These are phyloP conservation scores for Hoplias malabaricus DNA, from an alignment of 2,113 vertebrate species.

Conservation along the genomic window DNA sequence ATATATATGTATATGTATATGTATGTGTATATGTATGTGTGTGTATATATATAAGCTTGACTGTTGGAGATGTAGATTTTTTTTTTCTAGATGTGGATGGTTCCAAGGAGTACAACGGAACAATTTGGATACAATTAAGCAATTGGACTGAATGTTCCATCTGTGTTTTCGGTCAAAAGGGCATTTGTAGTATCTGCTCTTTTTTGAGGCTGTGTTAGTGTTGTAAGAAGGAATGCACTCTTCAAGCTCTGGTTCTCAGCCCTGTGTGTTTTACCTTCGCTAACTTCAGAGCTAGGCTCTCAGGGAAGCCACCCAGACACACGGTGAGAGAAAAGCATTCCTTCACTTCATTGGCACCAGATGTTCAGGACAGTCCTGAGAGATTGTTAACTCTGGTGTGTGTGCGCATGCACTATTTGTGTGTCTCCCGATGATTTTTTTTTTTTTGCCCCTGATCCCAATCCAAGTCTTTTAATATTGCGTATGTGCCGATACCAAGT, in stretches of 20 bases:
- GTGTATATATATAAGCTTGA: too few relatives aligned
- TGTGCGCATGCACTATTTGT: too few relatives aligned
- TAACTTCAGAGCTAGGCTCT: slow-evolving; percentile 13
- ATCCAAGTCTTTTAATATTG: too few relatives aligned
- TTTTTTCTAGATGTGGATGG: background rate
- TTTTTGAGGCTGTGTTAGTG: background rate
- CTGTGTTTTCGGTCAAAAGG: background rate
- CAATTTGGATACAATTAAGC: background rate
- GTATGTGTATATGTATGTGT: too few relatives aligned
- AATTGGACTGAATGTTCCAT: background rate
- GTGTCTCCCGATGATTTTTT: too few relatives aligned
- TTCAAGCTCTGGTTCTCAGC: background rate
- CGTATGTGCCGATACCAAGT: too few relatives aligned
- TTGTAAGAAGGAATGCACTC: background rate
- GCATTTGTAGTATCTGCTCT: background rate
- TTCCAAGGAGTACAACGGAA: background rate
- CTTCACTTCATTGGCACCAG: slow-evolving; percentile 76
- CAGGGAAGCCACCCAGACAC: slow-evolving; percentile 52
- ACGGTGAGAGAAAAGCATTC: slow-evolving; percentile 69
- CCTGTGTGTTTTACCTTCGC: background rate
- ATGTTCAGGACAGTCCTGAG: slow-evolving; percentile 68
- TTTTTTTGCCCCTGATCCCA: too few relatives aligned
- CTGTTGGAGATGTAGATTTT: too few relatives aligned
- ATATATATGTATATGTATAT: too few relatives aligned
- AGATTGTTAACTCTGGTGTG: background rate